A percentile compares a stretch with the other conserved stretches of the same genome.
Evolutionary conservation across 2,797 vertebrate species (phyloP).

Genomic region (Lagorchestes hirsutus): DNA sequence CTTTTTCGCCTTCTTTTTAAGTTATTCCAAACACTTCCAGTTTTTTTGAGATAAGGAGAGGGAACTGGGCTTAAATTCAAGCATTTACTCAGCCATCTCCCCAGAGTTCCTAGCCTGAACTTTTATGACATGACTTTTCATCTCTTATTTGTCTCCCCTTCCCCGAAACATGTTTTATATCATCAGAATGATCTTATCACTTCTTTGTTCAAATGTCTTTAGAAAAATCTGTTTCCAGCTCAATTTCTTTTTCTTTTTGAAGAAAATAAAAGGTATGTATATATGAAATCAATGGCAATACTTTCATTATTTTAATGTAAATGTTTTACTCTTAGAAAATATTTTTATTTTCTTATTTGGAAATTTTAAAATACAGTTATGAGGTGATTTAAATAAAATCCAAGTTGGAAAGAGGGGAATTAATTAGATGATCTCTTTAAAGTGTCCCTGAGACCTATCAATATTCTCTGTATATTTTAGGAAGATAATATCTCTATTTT

Average conservation of each 20-base stretch:
- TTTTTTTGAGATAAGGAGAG: not conserved
- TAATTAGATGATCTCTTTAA: slow-evolving; percentile 36
- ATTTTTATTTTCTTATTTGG: slow-evolving; percentile 52
- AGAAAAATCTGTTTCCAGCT: no score
- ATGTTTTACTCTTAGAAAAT: slow-evolving; percentile 31
- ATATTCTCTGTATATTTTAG: slow-evolving; percentile 83
- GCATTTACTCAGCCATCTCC: not conserved
- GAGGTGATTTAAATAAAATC: slow-evolving; percentile 29
- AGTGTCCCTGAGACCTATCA: not conserved
- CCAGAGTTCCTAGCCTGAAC: not conserved
- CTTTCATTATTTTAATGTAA: slow-evolving; percentile 38
- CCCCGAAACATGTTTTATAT: not conserved
- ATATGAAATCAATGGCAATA: slow-evolving; percentile 22
- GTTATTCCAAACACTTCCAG: not conserved
- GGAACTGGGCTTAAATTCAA: not conserved
- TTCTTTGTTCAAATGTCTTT: not conserved
- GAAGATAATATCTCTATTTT: slow-evolving; percentile 84
- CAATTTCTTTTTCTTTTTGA: not conserved
- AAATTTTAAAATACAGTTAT: slow-evolving; percentile 56
- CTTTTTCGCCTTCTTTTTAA: not conserved
- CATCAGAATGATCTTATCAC: not conserved
- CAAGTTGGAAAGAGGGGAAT: not conserved
- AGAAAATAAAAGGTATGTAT: slow-evolving; percentile 16
- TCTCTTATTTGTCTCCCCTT: not conserved
- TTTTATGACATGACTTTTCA: not conserved